Evolutionary conservation across 2,113 vertebrate genomes (phyloP), one percentile per base, ranked within the genome.

Genomic region (Barbus barbus): DNA sequence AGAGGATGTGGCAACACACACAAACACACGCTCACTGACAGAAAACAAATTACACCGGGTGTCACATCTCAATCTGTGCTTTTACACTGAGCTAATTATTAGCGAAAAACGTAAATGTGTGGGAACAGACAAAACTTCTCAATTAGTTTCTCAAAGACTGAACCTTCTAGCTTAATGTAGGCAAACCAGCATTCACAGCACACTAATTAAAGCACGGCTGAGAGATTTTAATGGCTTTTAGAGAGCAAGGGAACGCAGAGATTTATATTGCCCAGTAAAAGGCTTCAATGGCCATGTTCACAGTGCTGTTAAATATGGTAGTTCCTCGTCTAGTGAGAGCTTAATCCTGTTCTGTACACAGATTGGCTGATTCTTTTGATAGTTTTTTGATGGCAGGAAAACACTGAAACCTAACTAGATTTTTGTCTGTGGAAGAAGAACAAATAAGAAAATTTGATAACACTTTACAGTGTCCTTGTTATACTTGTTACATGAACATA

Each of bases 131-230:
- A 80, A 46, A 61, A 65, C 18, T 46, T 65, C 58, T 63, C 56
- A 61, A 63, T 79, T 61, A 28, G n/a, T 65, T 80, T 61, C 56
- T 80, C 38, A 80, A 80, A 80, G 38, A 20, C 60, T 65, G 38
- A 48, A 80, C 18, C 14, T 80, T 14, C 38, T 41, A 63, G 38
- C 24, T 80, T 80, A 80, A 65, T 44, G 41, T 28, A 46, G 61
- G 41, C 60, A 46, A 80, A 63, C n/a, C 9, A 65, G 78, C 60
- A 65, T 65, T 65, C 60, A 80, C 78, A 63, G 60, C 24, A 63
- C 38, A 26, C 60, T 31, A 46, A 65, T 78, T 78, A 46, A 80
- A 80, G 60, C 60, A 31, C 26, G 38, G 24, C 78, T 65, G 58
- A 38, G 60, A 80, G 61, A 65, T 80, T 78, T 65, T 48, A 80